phyloP scores from a whole-genome alignment of 2,113 vertebrate genomes.

The Myrmophylax atrothorax region DNA sequence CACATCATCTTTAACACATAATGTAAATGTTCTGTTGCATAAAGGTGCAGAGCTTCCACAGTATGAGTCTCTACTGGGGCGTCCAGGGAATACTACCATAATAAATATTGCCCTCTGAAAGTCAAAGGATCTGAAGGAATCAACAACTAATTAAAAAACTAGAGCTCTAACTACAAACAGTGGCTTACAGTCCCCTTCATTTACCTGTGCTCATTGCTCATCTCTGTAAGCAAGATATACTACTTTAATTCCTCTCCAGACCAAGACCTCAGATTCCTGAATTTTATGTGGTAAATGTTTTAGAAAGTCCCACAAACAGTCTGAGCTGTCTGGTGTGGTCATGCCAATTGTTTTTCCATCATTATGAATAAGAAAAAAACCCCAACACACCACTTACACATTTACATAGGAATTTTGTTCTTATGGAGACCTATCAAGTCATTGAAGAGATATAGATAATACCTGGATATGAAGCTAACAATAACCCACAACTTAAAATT shows the following conservation, averaged over 20 bases:
- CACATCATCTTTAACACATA: background rate
- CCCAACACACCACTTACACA: background rate
- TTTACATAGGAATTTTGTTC: background rate
- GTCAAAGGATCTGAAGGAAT: background rate
- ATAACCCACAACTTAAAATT: background rate
- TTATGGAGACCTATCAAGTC: background rate
- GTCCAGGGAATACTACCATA: background rate
- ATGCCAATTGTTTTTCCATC: background rate
- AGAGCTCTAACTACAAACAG: background rate
- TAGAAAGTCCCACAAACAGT: background rate
- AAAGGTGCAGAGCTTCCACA: background rate
- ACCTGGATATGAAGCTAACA: background rate
- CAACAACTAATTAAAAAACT: background rate
- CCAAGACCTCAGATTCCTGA: background rate
- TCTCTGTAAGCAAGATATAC: background rate
- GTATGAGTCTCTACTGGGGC: background rate
- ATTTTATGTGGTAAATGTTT: background rate
- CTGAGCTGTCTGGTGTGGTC: background rate
- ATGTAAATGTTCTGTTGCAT: background rate
- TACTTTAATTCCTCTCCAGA: background rate
- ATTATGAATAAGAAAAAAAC: background rate
- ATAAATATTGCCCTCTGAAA: background rate
- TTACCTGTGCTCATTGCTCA: background rate
- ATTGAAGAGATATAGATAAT: background rate
- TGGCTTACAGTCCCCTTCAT: background rate